Evolutionary conservation across 64 coral and sea anemone genomes (phyloP).

Genomic region (Pocillopora damicornis): DNA sequence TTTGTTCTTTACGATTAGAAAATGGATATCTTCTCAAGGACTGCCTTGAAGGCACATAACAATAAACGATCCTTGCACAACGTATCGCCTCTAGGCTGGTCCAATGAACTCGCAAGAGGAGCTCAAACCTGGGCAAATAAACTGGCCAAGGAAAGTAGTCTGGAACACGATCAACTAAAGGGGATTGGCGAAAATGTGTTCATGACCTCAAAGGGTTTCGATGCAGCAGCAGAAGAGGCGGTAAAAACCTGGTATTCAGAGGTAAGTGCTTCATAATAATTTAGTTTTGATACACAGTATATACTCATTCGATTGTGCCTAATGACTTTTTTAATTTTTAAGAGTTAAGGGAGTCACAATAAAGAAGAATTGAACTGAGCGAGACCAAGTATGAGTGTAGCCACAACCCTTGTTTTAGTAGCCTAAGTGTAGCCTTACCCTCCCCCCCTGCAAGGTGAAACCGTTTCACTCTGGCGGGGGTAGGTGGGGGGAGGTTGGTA

Average conservation of each 20-base stretch:
- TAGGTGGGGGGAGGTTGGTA: too few species aligned
- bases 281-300: not conserved
- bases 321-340: not conserved
- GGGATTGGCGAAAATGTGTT: constrained; percentile 70
- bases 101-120: constrained; percentile 47
- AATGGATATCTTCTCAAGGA: constrained; percentile 63
- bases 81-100: constrained; percentile 60
- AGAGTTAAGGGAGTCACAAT: too few species aligned
- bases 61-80: constrained; percentile 51
- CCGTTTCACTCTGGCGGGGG: too few species aligned
- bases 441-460: too few species aligned
- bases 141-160: constrained; percentile 51
- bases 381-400: too few species aligned
- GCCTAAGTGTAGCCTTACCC: too few species aligned
- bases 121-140: constrained; percentile 72
- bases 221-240: constrained; percentile 60
- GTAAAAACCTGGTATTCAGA: constrained; percentile 77
- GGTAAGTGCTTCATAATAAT: constrained; percentile 19
- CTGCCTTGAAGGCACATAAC: constrained; percentile 58
- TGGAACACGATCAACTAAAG: constrained; percentile 45
- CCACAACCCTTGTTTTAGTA: too few species aligned
- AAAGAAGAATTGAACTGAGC: too few species aligned
- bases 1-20: not conserved
- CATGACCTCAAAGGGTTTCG: constrained; percentile 57
- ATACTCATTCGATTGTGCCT: not conserved